phyloP scores from a whole-genome alignment of 2,797 vertebrate genomes.

The Esox lucius region DNA sequence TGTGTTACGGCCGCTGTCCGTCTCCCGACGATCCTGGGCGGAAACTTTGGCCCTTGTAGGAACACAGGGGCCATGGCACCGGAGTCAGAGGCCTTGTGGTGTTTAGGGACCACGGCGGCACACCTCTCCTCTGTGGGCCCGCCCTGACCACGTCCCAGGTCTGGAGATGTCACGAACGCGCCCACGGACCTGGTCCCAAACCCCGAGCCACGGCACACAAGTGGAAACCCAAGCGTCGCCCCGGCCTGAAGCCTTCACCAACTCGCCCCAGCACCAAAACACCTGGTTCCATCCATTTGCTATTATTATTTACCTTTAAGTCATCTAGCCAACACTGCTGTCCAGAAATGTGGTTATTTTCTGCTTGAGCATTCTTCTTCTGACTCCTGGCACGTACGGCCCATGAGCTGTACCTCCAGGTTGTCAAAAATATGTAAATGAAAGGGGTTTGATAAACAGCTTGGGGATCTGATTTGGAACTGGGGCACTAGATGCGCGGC shows the following conservation, averaged over 20 bases:
- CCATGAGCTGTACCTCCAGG: too few relatives aligned
- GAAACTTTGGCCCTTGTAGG: constrained; percentile 49
- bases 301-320: too few relatives aligned
- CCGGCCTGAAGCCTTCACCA: background rate
- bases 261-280: background rate
- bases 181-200: background rate
- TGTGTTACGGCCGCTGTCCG: constrained; percentile 23
- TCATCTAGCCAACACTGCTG: too few relatives aligned
- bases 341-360: too few relatives aligned
- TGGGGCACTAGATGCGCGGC: too few relatives aligned
- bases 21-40: constrained; percentile 40
- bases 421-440: too few relatives aligned
- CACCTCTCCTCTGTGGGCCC: constrained; percentile 26
- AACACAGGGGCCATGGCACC: constrained; percentile 44
- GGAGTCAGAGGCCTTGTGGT: constrained; percentile 43
- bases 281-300: too few relatives aligned
- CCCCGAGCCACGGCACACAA: too few relatives aligned
- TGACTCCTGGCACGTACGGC: too few relatives aligned
- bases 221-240: background rate
- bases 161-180: background rate
- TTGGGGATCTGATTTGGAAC: too few relatives aligned
- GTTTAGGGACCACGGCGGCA: constrained; percentile 32
- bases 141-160: background rate
- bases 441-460: too few relatives aligned
- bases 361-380: too few relatives aligned